Evolutionary conservation across 30 jellyfish, hydroid and myxozoan genomes (phyloP), one percentile per base, ranked within the genome.

Genomic region (Mastigias papua): DNA sequence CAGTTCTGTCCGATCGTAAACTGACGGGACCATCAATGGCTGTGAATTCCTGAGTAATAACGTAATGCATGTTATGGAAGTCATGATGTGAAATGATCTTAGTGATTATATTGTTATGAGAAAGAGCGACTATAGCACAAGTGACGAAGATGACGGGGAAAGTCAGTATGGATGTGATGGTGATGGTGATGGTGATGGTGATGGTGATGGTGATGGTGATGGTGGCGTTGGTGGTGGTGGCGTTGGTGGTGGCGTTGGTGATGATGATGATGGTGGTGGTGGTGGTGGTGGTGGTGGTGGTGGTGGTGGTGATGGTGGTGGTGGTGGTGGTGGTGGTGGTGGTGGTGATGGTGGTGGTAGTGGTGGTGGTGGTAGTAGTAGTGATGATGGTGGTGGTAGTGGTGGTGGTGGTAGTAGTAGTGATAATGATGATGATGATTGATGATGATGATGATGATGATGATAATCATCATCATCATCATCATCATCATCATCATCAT

Each of bases 1-100:
- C 37, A 4, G 50, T 35, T 69, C 92, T 29, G 46, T 73, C 58
- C 84, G 33, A 2, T 69, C 78, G 42, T 78, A 26, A 23, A 10
- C 74, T n/a, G 74, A 27, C 23, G 8, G 74, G 1, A 63, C 23
- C 10, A 7, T 10, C 4, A 23, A 23, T 16, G 60, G 60, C 16
- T 46, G 25, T 21, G 25, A 1, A 23, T 21, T 23, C 74, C 42
- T 63, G 17, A 5, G 54, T 37, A 37, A 37, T 11, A 5, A 37
- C 10, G 11, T 37, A 11, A 3, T 5, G 54, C 11, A 5, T 3
- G 5, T 5, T 3, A 11, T 37, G 27, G 67, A 8, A 4, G 27
- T 17, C 67, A 4, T 5, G 7, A 4, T 51, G 25, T 10, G 17
- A 51, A 10, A 17, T 11, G 74, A 63, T 9, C 10, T 9, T 11